Percentiles rank a stretch among this genome's conserved stretches.
Evolutionary conservation across 1,140 invertebrate genomes (phyloP).

Genomic region (Agraylea sexmaculata): DNA sequence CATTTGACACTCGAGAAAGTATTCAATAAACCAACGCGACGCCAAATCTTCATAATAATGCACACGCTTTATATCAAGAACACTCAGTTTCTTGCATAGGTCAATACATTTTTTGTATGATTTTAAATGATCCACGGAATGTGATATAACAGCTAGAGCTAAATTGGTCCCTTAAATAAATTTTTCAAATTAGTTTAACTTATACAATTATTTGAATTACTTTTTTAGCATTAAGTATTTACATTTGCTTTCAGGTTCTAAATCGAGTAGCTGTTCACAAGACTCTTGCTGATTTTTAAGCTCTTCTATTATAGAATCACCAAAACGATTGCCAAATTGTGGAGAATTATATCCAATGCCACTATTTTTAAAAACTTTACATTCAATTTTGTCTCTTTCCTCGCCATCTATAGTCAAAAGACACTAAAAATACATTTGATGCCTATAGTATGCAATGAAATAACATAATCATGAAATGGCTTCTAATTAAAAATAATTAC

Average conservation of each 20-base stretch:
- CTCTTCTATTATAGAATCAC: constrained; percentile 17
- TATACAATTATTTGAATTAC: not conserved
- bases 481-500: constrained; percentile 3
- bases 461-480: not conserved
- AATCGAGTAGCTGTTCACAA: constrained; percentile 20
- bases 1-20: constrained; percentile 14
- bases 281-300: constrained; percentile 16
- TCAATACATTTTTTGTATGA: constrained; percentile 15
- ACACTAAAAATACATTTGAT: not conserved
- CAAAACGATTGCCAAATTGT: constrained; percentile 17
- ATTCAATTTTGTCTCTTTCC: no score
- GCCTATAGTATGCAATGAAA: not conserved
- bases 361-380: not conserved
- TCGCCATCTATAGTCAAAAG: no score
- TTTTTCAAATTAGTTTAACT: not conserved
- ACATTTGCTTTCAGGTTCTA: constrained; percentile 23
- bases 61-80: constrained; percentile 13
- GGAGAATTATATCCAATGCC: constrained; percentile 10
- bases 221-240: no score
- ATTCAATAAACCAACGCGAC: constrained; percentile 18
- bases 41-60: constrained; percentile 20
- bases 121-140: constrained; percentile 17
- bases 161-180: constrained; percentile 18
- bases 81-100: constrained; percentile 10
- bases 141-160: constrained; percentile 15